These are phyloP conservation scores for Aproaerema taeniolella DNA, from an alignment of 2,888 invertebrate genomes.

Conservation along the genomic window DNA sequence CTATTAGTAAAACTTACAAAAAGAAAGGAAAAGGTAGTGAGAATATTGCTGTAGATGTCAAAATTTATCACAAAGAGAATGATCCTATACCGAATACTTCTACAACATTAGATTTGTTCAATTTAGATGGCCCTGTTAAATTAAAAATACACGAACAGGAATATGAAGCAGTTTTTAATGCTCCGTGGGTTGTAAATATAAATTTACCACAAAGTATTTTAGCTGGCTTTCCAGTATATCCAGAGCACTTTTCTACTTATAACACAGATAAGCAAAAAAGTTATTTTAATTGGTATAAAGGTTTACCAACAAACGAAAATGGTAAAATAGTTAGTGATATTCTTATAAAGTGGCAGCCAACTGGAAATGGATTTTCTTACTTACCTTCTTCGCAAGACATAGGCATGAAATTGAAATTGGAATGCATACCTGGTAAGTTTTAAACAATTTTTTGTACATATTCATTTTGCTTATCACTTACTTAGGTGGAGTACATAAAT, in stretches of 20 bases:
- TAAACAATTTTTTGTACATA: too few species aligned
- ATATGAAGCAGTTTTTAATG: constrained; percentile 83
- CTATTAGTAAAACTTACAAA: constrained; percentile 64
- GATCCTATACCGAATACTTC: constrained; percentile 32
- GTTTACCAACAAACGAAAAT: constrained; percentile 44
- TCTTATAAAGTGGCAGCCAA: constrained; percentile 75
- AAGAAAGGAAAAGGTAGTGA: constrained; percentile 33
- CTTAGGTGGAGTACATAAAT: too few species aligned
- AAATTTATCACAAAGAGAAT: constrained; percentile 30
- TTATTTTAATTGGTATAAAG: constrained; percentile 83
- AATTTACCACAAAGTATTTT: constrained; percentile 83
- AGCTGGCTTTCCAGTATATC: constrained; percentile 86
- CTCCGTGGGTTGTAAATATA: constrained; percentile 83
- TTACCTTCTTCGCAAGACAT: constrained; percentile 79
- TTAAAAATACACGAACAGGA: constrained; percentile 75
- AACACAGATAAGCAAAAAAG: constrained; percentile 77
- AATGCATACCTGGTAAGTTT: constrained; percentile 68
- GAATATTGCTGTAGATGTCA: constrained; percentile 22
- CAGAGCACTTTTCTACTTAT: constrained; percentile 81
- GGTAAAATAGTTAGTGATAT: constrained; percentile 40
- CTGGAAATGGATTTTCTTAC: constrained; percentile 79
- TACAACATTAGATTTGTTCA: constrained; percentile 51
- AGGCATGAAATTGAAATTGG: constrained; percentile 81
- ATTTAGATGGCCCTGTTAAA: constrained; percentile 47
- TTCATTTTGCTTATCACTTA: too few species aligned